Evolutionary conservation across 2,888 invertebrate genomes (phyloP).

Genomic region (Heteromyza rotundicornis): DNA sequence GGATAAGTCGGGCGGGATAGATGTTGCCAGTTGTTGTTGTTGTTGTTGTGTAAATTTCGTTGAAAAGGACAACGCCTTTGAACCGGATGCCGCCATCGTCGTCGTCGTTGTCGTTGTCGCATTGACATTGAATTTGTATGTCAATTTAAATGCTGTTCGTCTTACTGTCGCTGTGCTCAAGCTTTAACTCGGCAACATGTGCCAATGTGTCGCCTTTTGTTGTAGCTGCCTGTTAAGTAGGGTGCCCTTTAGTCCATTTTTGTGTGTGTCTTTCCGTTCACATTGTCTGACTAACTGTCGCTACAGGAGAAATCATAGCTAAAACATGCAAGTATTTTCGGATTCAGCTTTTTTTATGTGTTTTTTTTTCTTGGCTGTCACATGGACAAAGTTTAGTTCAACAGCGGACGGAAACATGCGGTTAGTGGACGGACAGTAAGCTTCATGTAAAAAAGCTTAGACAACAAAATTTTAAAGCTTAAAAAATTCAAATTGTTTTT

Average conservation of each 20-base stretch:
- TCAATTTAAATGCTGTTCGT: not conserved
- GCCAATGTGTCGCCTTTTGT: not conserved
- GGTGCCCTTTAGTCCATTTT: not conserved
- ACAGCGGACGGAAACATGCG: no score
- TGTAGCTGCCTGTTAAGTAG: not conserved
- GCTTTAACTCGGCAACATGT: not conserved
- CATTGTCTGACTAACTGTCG: no score
- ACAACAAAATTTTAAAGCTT: no score
- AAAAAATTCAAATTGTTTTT: no score
- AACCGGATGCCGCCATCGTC: slow-evolving; percentile 8
- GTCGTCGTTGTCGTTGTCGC: slow-evolving; percentile 27
- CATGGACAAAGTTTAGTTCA: no score
- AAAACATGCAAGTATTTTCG: no score
- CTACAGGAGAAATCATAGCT: no score
- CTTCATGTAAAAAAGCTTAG: no score
- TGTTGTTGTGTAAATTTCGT: not conserved
- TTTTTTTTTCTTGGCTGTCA: no score
- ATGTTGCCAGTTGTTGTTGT: not conserved
- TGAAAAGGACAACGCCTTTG: not conserved
- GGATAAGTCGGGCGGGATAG: not conserved
- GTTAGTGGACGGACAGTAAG: no score
- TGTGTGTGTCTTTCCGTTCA: no score
- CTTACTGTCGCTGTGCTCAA: not conserved
- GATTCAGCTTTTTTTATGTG: no score
- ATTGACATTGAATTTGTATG: slow-evolving; percentile 48